Base-by-base conservation (phyloP, 2,888 invertebrate species). In the Holacanthella duospinosa region DNA sequence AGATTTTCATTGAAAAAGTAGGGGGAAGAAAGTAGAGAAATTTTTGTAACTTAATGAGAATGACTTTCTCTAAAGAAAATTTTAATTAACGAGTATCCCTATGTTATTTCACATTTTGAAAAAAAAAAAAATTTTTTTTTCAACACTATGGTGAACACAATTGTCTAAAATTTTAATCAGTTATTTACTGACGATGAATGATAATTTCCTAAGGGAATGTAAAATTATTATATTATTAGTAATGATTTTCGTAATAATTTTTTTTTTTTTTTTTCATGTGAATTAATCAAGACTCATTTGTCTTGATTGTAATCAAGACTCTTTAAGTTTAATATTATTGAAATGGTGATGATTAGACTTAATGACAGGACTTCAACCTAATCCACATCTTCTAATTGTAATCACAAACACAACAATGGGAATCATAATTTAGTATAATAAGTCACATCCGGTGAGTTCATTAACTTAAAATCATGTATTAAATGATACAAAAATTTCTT, bases 81-180 rank as follows among this genome's bases (percentile, higher is more conserved):
- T 48, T 48, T 48, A 48, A 48, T 48, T 48, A 48, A 48, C 48
- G 48, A 9, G 48, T 48, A n/a, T n/a, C n/a, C n/a, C n/a, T n/a
- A n/a, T n/a, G n/a, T n/a, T n/a, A n/a, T n/a, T n/a, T n/a, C n/a
- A n/a, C n/a, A n/a, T n/a, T n/a, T n/a, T n/a, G n/a, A n/a, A n/a
- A n/a, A n/a, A n/a, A n/a, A n/a, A n/a, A n/a, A n/a, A n/a, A n/a
- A n/a, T n/a, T n/a, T n/a, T n/a, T n/a, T n/a, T n/a, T n/a, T n/a
- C n/a, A n/a, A n/a, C n/a, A n/a, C n/a, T n/a, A n/a, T n/a, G n/a
- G n/a, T n/a, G n/a, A n/a, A n/a, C n/a, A n/a, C n/a, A n/a, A n/a
- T n/a, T n/a, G n/a, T n/a, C n/a, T n/a, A n/a, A n/a, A n/a, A n/a
- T n/a, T n/a, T n/a, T n/a, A n/a, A n/a, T n/a, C n/a, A n/a, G n/a